Evolutionary conservation across 2,113 vertebrate species (phyloP).

Genomic region (Scortum barcoo): DNA sequence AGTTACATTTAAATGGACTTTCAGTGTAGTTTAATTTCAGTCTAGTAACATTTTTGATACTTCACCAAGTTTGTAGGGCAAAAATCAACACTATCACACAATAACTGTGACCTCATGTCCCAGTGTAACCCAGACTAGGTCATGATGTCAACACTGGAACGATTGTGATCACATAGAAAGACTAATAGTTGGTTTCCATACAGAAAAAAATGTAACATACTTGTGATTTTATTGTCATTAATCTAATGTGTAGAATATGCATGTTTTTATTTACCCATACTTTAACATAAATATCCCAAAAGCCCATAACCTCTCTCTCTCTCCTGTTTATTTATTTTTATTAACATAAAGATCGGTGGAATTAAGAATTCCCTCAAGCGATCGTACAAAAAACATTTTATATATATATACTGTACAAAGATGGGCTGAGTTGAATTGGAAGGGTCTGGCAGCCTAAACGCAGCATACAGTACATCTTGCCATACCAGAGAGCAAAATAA

Average conservation of each 20-base stretch:
- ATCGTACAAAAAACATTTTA: neutral
- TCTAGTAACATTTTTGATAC: neutral
- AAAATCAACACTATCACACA: neutral
- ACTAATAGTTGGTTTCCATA: too few relatives aligned
- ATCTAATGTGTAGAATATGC: neutral
- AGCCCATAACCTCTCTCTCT: neutral
- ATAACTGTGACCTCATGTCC: too few relatives aligned
- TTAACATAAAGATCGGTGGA: neutral
- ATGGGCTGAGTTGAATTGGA: neutral
- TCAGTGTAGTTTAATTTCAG: neutral
- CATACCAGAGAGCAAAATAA: constrained; percentile 26
- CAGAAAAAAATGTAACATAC: neutral
- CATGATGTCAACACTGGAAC: neutral
- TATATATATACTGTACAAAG: neutral
- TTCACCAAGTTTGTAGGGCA: neutral
- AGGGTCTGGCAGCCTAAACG: neutral
- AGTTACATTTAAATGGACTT: neutral
- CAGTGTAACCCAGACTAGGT: constrained; percentile 8
- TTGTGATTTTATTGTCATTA: neutral
- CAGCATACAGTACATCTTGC: neutral
- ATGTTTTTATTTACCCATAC: neutral
- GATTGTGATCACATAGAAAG: neutral
- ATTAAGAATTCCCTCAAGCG: neutral
- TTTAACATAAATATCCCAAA: neutral
- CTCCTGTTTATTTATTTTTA: neutral